Evolutionary conservation across 1,140 invertebrate species (phyloP).

Genomic region (Delia radicum): DNA sequence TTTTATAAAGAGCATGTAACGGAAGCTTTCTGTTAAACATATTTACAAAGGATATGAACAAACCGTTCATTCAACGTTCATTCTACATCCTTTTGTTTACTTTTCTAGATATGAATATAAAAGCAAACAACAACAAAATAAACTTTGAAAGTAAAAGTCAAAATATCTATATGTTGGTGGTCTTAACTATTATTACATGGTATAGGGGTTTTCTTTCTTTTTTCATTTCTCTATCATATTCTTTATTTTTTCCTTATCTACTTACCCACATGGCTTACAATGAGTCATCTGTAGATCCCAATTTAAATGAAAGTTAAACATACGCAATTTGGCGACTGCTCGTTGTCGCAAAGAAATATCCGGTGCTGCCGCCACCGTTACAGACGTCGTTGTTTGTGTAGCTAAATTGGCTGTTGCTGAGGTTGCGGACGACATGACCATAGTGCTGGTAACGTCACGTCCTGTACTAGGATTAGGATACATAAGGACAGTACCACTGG

Average conservation of each 20-base stretch:
- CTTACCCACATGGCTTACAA: slow-evolving; percentile 55
- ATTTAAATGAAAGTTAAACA: slow-evolving; percentile 56
- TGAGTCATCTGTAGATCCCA: slow-evolving; percentile 56
- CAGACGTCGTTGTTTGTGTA: not conserved
- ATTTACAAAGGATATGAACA: not conserved
- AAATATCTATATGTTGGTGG: not conserved
- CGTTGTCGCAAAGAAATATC: slow-evolving; percentile 53
- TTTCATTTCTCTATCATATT: not conserved
- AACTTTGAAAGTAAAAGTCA: not conserved
- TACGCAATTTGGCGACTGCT: slow-evolving; percentile 53
- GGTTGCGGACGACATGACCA: not conserved
- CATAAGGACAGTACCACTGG: slow-evolving; percentile 53
- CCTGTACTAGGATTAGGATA: slow-evolving; percentile 43
- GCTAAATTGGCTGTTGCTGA: not conserved
- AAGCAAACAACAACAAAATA: not conserved
- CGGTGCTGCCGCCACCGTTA: slow-evolving; percentile 30
- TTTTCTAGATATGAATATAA: not conserved
- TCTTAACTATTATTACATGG: not conserved
- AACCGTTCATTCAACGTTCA: not conserved
- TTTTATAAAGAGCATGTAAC: not conserved
- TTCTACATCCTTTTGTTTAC: not conserved
- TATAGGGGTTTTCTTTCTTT: not conserved
- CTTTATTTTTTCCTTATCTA: slow-evolving; percentile 15
- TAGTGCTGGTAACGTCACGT: slow-evolving; percentile 25
- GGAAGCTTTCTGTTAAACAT: not conserved